Percentiles rank a stretch among this genome's conserved stretches.
Conservation (phyloP, 2,113 vertebrate species). For the Thalassoma bifasciatum region DNA sequence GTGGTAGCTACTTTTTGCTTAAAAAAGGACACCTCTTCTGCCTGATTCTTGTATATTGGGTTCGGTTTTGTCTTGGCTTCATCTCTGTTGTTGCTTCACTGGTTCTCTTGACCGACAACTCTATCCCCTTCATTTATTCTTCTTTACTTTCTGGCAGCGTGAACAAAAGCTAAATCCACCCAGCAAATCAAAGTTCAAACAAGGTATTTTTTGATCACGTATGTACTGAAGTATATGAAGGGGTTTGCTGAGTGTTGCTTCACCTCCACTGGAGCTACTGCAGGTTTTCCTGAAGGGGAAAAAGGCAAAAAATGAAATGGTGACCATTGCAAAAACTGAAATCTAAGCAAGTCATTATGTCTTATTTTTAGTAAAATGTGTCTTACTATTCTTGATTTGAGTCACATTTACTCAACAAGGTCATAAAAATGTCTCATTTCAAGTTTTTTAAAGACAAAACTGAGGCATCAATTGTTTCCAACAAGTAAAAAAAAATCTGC, state of each 20-base stretch:
- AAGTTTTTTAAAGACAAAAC: no score
- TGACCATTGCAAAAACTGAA: no score
- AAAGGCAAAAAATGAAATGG: slow-evolving; percentile 8
- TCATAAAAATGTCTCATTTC: no score
- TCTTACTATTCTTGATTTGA: no score
- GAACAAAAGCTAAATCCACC: slow-evolving; percentile 30
- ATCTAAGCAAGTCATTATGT: no score
- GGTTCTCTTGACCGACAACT: slow-evolving; percentile 11
- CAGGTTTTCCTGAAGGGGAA: slow-evolving; percentile 23
- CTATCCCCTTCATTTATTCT: slow-evolving; percentile 9
- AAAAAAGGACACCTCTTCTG: neutral
- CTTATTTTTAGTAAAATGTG: no score
- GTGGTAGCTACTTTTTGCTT: neutral
- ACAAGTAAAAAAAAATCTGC: no score
- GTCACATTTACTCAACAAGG: no score
- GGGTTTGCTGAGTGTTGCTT: slow-evolving; percentile 41
- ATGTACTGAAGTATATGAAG: slow-evolving; percentile 16
- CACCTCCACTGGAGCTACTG: slow-evolving; percentile 11
- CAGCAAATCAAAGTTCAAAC: neutral
- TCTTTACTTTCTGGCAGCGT: slow-evolving; percentile 6
- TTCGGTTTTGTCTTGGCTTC: neutral
- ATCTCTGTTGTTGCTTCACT: slow-evolving; percentile 17
- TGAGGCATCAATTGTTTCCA: no score
- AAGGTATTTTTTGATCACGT: neutral
- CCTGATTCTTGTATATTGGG: slow-evolving; percentile 9